Evolutionary conservation across 2,113 vertebrate species (phyloP).

Genomic region (Ctenodactylus gundi): DNA sequence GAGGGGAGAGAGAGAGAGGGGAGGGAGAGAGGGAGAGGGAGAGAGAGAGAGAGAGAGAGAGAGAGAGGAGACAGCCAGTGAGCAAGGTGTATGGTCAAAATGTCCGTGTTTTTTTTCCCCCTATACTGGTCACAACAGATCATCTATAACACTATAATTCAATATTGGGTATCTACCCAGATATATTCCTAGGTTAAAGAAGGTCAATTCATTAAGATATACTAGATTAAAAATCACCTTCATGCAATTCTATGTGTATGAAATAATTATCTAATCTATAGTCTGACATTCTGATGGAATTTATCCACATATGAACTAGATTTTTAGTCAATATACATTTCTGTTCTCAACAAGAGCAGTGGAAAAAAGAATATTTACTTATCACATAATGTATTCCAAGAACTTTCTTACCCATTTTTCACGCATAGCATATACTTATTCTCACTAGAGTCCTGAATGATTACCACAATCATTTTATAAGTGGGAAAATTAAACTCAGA

Average conservation of each 20-base stretch:
- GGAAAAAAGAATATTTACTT: conserved; percentile 26
- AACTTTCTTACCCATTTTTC: not conserved
- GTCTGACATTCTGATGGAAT: not conserved
- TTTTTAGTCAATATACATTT: conserved; percentile 9
- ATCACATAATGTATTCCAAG: not conserved
- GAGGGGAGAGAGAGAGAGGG: too few species aligned
- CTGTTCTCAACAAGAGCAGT: not conserved
- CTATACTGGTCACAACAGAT: not conserved
- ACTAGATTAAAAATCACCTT: not conserved
- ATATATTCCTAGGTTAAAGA: not conserved
- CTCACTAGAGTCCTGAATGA: not conserved
- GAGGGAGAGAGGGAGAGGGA: too few species aligned
- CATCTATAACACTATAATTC: not conserved
- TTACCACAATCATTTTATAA: conserved; percentile 14
- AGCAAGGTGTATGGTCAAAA: not conserved
- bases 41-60: too few species aligned
- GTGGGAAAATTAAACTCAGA: conserved; percentile 54
- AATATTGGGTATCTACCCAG: not conserved
- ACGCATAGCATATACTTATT: not conserved
- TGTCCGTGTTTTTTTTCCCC: not conserved
- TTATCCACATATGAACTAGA: not conserved
- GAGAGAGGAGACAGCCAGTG: too few species aligned
- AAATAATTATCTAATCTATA: conserved; percentile 14
- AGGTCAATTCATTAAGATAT: not conserved
- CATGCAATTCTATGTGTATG: not conserved